Base-by-base conservation (phyloP, 1,140 invertebrate species). In the Diuraphis noxia region DNA sequence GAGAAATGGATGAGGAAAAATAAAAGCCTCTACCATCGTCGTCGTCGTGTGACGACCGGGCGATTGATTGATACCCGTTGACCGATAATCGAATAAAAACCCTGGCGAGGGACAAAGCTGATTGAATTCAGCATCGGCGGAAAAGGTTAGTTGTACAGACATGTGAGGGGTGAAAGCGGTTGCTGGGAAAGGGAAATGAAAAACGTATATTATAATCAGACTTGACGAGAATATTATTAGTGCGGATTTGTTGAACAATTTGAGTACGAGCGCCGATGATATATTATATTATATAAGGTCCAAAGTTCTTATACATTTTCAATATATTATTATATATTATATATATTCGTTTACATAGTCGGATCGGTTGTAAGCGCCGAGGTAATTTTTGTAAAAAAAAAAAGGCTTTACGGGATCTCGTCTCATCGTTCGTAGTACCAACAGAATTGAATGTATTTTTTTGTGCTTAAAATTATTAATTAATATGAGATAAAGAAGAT, bases 11-110 rank as follows among this genome's bases (percentile, higher is more conserved):
- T 6, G n/a, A 23, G 2, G 19, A 85, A 85, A 34, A 49, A 49
- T 46, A 34, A 46, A 85, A 25, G 40, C 30, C 10, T 84, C 30
- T 38, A 38, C 79, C 82, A 30, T 9, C 25, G 23, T 30, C 10
- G 5, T 30, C 41, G 30, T 34, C 30, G 40, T n/a, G 30, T 30
- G 25, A n/a, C 82, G 41, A 43, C 82, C 13, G 43, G 79, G 8
- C 41, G 30, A 43, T n/a, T 84, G 41, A 43, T 84, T 84, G 82
- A 84, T 84, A 41, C 81, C 40, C 40, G 81, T 84, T 40, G 81
- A 84, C 40, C 41, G 41, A 86, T 86, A 86, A 86, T 49, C 41
- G 84, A 86, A 86, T 49, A 36, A 86, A 86, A 86, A 49, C 41
- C 43, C 3, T 10, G n/a, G 41, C 19, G 43, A 19, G 23, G 38